phyloP scores from a whole-genome alignment of 2,797 vertebrate genomes.

The Bryconaethiops microstoma region DNA sequence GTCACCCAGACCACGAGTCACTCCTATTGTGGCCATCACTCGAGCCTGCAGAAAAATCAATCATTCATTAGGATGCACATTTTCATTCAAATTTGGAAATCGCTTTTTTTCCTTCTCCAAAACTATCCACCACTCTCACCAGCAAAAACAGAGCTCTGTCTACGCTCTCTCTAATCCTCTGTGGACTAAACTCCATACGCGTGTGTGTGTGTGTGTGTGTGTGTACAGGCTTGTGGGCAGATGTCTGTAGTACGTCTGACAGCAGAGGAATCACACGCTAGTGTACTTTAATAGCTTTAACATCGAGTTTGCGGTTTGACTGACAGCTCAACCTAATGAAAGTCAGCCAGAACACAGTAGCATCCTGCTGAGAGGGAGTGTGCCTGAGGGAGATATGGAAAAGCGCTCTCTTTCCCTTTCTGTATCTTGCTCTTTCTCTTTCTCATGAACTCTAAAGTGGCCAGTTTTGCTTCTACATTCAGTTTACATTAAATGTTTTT shows the following conservation, averaged over 20 bases:
- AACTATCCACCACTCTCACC: not conserved
- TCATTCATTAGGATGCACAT: not conserved
- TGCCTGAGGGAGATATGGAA: constrained; percentile 19
- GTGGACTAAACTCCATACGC: not conserved
- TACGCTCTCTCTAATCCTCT: not conserved
- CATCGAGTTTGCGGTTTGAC: constrained; percentile 4
- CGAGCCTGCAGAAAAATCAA: constrained; percentile 74
- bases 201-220: not conserved
- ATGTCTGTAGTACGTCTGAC: not conserved
- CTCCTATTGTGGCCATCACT: constrained; percentile 88
- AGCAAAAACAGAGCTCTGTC: not conserved
- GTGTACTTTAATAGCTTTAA: not conserved
- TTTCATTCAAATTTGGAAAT: too few relatives aligned
- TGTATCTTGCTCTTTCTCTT: not conserved
- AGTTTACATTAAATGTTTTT: too few relatives aligned
- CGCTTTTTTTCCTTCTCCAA: not conserved
- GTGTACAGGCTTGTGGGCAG: not conserved
- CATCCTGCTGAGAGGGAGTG: constrained; percentile 13
- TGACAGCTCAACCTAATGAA: constrained; percentile 21
- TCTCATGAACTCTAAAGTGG: not conserved
- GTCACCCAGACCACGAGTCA: constrained; percentile 86
- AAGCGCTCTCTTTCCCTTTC: not conserved
- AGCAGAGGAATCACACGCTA: not conserved
- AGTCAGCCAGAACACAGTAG: constrained; percentile 15
- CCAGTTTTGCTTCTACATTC: too few relatives aligned